Percentiles rank a stretch among this genome's conserved stretches.
These are phyloP conservation scores for Edolisoma coerulescens DNA, from an alignment of 2,113 vertebrate species.

Conservation along the genomic window DNA sequence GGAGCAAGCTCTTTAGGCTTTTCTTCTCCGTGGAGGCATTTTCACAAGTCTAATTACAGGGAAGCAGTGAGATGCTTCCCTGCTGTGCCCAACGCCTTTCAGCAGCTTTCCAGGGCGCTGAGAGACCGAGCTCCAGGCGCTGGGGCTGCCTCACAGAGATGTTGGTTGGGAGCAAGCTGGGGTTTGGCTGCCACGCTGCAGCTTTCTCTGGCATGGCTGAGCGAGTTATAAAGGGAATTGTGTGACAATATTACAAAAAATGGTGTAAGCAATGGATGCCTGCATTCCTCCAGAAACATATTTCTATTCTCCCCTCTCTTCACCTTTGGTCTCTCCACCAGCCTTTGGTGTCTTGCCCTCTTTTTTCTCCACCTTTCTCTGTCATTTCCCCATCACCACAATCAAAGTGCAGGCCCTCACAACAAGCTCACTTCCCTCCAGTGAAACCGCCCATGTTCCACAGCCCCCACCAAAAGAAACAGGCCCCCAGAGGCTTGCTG, in stretches of 20 bases:
- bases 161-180: neutral
- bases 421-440: neutral
- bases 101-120: rapidly evolving
- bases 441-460: neutral
- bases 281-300: neutral
- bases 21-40: neutral
- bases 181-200: neutral
- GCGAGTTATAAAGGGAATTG: neutral
- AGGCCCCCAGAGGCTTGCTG: neutral
- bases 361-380: neutral
- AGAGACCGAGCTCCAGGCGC: neutral
- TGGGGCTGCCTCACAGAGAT: neutral
- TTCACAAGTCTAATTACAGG: slow-evolving; percentile 19
- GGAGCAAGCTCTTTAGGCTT: neutral
- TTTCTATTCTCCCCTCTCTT: neutral
- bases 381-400: neutral
- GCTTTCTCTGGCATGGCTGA: neutral
- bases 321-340: neutral
- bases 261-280: neutral
- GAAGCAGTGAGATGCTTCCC: neutral
- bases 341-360: neutral
- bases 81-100: neutral
- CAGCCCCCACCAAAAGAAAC: neutral
- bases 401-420: neutral
- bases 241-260: neutral